A percentile compares a stretch with the other conserved stretches of the same genome.
Evolutionary conservation across 2,888 invertebrate genomes (phyloP).

Genomic region (Meghimatium bilineatum): DNA sequence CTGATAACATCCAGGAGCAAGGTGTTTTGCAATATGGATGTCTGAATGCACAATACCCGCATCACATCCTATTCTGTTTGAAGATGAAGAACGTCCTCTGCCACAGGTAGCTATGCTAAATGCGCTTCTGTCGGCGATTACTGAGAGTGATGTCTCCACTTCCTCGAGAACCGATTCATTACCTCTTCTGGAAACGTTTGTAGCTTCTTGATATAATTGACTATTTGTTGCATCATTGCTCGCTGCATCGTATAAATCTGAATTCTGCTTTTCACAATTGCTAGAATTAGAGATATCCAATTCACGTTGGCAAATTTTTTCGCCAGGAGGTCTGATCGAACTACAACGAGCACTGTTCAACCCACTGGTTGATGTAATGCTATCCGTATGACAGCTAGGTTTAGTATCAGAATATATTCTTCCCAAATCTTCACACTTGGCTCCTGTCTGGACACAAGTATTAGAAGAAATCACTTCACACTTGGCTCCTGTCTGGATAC

Average conservation of each 20-base stretch:
- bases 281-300: not conserved
- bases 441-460: no score
- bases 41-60: not conserved
- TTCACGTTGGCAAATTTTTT: not conserved
- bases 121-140: not conserved
- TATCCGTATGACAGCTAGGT: no score
- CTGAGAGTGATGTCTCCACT: not conserved
- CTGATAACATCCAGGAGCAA: not conserved
- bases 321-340: no score
- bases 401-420: no score
- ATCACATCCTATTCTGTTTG: not conserved
- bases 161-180: not conserved
- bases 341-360: no score
- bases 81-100: not conserved
- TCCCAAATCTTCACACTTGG: no score
- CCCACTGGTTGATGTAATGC: no score
- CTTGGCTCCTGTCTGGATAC: no score
- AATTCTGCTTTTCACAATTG: not conserved
- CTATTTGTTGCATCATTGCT: not conserved
- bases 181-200: not conserved
- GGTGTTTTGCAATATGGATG: not conserved
- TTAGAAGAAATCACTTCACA: no score
- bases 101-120: constrained; percentile 12
- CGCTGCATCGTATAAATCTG: not conserved
- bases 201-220: not conserved